A percentile compares a stretch with the other conserved stretches of the same genome.
Evolutionary conservation across 2,797 vertebrate species (phyloP).

Genomic region (Pseudochirops corinnae): DNA sequence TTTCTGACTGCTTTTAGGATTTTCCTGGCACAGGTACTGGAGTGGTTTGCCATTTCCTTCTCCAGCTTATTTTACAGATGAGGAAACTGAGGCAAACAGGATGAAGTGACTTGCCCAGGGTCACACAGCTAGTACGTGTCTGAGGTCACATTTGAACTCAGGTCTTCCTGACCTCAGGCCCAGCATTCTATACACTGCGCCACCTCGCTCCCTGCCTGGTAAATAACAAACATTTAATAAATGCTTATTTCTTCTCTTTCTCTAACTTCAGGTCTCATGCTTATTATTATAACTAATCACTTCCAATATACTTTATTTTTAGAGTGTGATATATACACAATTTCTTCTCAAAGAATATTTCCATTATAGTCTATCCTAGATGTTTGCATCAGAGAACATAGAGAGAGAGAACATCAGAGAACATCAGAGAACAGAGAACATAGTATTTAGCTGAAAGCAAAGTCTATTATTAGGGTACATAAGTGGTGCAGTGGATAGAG

Average conservation of each 20-base stretch:
- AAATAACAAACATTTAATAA: not conserved
- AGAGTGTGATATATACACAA: not conserved
- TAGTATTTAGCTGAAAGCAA: not conserved
- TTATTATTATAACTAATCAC: constrained; percentile 16
- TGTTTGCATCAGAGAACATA: not conserved
- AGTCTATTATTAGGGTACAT: not conserved
- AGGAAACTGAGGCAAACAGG: not conserved
- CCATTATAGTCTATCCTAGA: not conserved
- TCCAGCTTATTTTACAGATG: not conserved
- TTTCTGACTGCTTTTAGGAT: not conserved
- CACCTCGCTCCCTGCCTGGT: not conserved
- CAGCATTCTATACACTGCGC: fast-evolving
- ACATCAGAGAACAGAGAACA: not conserved
- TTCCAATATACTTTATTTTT: not conserved
- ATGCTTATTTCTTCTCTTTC: not conserved
- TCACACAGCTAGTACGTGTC: too few relatives aligned
- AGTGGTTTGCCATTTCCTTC: not conserved
- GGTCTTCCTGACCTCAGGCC: not conserved
- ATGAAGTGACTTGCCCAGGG: not conserved
- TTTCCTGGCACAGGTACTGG: not conserved
- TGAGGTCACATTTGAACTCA: not conserved
- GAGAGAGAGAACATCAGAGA: constrained; percentile 28
- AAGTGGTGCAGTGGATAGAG: not conserved
- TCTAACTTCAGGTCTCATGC: not conserved
- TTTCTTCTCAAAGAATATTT: constrained; percentile 1